These are phyloP conservation scores for Eidolon dupreanum DNA, from an alignment of 2,797 vertebrate genomes.

Conservation along the genomic window DNA sequence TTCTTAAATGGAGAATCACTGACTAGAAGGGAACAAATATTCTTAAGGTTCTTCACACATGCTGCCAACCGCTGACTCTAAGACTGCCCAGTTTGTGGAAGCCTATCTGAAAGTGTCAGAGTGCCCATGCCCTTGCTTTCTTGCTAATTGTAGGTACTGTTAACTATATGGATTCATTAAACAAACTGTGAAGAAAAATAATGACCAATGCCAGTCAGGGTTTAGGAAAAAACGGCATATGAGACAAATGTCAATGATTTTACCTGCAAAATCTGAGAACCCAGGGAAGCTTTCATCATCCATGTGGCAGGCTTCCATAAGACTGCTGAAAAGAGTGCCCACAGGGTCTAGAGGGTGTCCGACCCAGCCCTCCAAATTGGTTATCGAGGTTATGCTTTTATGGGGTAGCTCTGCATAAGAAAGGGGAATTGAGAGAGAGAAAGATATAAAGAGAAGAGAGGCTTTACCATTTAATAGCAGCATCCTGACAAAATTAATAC, in stretches of 20 bases:
- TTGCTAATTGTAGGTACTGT: background rate
- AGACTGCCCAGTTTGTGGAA: background rate
- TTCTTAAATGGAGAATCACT: slow-evolving; percentile 24
- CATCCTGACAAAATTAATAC: slow-evolving; percentile 13
- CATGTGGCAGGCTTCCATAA: slow-evolving; percentile 93
- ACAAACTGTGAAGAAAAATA: background rate
- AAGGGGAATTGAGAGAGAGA: background rate
- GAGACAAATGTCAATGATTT: background rate
- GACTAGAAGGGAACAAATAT: background rate
- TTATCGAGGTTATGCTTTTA: slow-evolving; percentile 95
- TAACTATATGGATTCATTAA: background rate
- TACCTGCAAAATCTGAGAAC: slow-evolving; percentile 95
- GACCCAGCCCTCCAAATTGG: slow-evolving; percentile 98
- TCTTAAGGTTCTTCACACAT: background rate
- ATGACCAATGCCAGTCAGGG: background rate
- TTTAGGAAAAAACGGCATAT: background rate
- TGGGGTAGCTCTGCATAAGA: slow-evolving; percentile 91
- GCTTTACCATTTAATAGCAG: slow-evolving; percentile 28
- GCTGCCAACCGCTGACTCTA: background rate
- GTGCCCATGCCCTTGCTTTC: background rate
- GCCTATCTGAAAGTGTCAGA: background rate
- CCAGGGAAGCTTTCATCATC: slow-evolving; percentile 91
- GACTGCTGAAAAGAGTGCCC: slow-evolving; percentile 96
- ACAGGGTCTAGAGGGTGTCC: slow-evolving; percentile 97
- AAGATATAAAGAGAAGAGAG: background rate